These are phyloP conservation scores for Cynodonichthys magdalenae DNA, from an alignment of 2,797 vertebrate species.

Conservation along the genomic window DNA sequence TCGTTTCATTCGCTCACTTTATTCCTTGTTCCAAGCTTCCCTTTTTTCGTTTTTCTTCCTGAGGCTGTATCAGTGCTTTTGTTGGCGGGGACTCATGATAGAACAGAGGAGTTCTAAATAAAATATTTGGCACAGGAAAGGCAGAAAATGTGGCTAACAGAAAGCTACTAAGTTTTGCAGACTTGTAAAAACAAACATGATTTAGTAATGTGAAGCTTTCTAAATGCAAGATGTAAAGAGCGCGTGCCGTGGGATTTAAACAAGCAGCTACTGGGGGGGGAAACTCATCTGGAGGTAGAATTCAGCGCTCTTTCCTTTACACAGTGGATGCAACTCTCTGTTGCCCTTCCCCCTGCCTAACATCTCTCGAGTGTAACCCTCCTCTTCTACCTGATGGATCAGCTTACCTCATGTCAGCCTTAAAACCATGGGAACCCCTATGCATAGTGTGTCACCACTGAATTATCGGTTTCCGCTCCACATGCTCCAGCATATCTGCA, in stretches of 20 bases:
- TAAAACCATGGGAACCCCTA: conserved; percentile 71
- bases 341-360: conserved; percentile 10
- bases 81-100: conserved; percentile 48
- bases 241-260: conserved; percentile 57
- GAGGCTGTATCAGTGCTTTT: conserved; percentile 57
- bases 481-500: conserved; percentile 73
- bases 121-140: conserved; percentile 68
- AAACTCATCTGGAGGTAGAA: conserved; percentile 66
- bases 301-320: conserved; percentile 60
- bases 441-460: conserved; percentile 70
- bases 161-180: conserved; percentile 50
- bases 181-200: conserved; percentile 72
- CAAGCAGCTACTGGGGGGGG: conserved; percentile 58
- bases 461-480: conserved; percentile 78
- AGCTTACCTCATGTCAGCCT: conserved; percentile 70
- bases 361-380: conserved; percentile 25
- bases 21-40: conserved; percentile 32
- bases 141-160: conserved; percentile 40
- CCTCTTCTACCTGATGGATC: conserved; percentile 69
- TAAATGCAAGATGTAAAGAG: conserved; percentile 54
- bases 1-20: conserved; percentile 44
- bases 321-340: conserved; percentile 36
- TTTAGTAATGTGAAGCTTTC: conserved; percentile 65
- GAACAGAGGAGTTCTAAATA: conserved; percentile 62
- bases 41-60: conserved; percentile 31